phyloP scores from a whole-genome alignment of 2,113 vertebrate genomes.

The Heterochromis multidens region DNA sequence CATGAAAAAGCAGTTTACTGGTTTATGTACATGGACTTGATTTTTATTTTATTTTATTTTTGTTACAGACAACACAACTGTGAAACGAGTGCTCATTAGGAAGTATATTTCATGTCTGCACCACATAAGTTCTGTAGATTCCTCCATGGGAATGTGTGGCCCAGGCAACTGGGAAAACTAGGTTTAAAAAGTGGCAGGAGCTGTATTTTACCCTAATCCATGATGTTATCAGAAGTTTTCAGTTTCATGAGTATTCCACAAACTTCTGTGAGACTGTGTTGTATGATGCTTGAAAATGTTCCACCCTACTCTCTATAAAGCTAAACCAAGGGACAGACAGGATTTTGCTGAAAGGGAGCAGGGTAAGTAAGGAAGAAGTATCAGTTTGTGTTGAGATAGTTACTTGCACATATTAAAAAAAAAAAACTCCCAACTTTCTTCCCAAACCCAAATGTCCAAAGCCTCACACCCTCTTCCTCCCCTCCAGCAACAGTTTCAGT shows the following conservation, averaged over 20 bases:
- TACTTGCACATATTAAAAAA: background rate
- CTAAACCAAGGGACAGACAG: background rate
- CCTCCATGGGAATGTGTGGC: background rate
- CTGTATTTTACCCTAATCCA: background rate
- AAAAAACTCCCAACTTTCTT: background rate
- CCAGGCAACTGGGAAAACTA: background rate
- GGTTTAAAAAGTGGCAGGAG: background rate
- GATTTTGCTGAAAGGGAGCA: background rate
- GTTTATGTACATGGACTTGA: background rate
- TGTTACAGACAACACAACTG: background rate
- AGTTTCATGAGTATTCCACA: background rate
- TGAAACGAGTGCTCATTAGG: background rate
- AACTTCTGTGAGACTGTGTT: background rate
- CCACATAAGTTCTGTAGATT: background rate
- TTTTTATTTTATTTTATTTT: background rate
- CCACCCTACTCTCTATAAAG: background rate
- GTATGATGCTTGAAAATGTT: background rate
- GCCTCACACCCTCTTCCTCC: constrained; percentile 4
- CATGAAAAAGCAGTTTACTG: background rate
- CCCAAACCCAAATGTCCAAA: constrained; percentile 26
- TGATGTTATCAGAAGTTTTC: background rate
- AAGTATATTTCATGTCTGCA: background rate
- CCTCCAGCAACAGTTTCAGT: constrained; percentile 34
- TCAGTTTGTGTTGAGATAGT: constrained; percentile 6
- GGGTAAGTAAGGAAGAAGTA: background rate